Evolutionary conservation across 1,140 invertebrate species (phyloP).

Genomic region (Episyrphus balteatus): DNA sequence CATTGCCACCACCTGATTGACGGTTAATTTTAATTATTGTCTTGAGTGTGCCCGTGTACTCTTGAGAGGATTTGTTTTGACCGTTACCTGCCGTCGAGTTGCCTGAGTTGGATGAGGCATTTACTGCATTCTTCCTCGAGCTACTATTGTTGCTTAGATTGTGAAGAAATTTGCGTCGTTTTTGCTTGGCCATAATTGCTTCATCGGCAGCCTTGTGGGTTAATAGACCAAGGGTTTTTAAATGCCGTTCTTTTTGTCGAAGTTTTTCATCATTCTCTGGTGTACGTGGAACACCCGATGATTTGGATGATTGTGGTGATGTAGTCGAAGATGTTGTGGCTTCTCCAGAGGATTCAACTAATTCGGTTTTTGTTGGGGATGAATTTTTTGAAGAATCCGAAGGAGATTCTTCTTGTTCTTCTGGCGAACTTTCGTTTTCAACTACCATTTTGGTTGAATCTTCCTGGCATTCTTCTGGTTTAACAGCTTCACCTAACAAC

Average conservation of each 20-base stretch:
- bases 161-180: neutral
- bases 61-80: conserved; percentile 29
- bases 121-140: conserved; percentile 22
- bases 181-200: conserved; percentile 11
- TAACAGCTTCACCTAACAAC: conserved; percentile 1
- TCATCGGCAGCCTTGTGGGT: conserved; percentile 48
- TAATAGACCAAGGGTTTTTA: conserved; percentile 51
- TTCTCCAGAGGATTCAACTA: conserved; percentile 3
- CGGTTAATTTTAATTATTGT: conserved; percentile 64
- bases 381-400: neutral
- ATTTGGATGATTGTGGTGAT: conserved; percentile 7
- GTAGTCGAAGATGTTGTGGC: conserved; percentile 6
- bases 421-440: conserved; percentile 11
- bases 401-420: neutral
- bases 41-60: conserved; percentile 63
- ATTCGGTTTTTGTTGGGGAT: neutral
- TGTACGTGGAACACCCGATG: conserved; percentile 7
- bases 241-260: conserved; percentile 46
- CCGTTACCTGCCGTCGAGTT: neutral
- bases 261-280: conserved; percentile 16
- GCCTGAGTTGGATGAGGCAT: neutral
- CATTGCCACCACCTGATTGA: conserved; percentile 25
- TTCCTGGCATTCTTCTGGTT: conserved; percentile 1
- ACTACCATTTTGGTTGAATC: conserved; percentile 3
- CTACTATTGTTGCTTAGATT: conserved; percentile 31